Percentiles rank a stretch among this genome's conserved stretches.
These are phyloP conservation scores for Mesocricetus auratus DNA, from an alignment of 2,113 vertebrate genomes.

Conservation along the genomic window DNA sequence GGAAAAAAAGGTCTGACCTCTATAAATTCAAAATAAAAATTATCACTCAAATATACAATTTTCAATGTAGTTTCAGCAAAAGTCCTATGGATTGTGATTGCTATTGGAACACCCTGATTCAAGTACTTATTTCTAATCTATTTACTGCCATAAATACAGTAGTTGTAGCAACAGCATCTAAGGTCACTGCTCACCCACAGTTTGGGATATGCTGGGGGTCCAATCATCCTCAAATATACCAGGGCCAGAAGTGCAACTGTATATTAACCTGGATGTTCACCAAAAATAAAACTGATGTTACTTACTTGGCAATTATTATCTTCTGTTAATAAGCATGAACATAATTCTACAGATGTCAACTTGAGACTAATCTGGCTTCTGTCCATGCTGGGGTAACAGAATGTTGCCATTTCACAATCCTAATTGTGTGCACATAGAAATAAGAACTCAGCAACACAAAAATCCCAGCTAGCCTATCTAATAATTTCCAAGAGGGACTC, in stretches of 20 bases:
- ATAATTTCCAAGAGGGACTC: not conserved
- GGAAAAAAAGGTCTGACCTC: not conserved
- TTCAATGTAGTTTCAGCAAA: slow-evolving; percentile 15
- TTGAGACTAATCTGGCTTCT: not conserved
- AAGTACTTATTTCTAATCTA: slow-evolving; percentile 26
- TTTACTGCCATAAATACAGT: not conserved
- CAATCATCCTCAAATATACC: not conserved
- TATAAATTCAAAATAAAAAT: not conserved
- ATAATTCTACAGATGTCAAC: not conserved
- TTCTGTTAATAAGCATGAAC: slow-evolving; percentile 20
- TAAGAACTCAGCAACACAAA: not conserved
- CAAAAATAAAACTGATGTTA: slow-evolving; percentile 25
- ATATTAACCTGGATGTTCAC: not conserved
- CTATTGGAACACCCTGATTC: not conserved
- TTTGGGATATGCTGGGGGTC: not conserved
- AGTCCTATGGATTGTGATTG: slow-evolving; percentile 21
- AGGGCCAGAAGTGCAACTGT: not conserved
- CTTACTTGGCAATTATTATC: not conserved
- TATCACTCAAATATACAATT: not conserved
- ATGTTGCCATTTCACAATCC: not conserved
- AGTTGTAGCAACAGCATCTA: not conserved
- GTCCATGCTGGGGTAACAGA: slow-evolving; percentile 18
- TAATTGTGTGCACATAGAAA: slow-evolving; percentile 14
- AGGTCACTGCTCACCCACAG: not conserved
- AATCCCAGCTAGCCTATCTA: not conserved